Evolutionary conservation across 2,888 invertebrate genomes (phyloP), one percentile per base, ranked within the genome.

Genomic region (Drosophila setosimentum): DNA sequence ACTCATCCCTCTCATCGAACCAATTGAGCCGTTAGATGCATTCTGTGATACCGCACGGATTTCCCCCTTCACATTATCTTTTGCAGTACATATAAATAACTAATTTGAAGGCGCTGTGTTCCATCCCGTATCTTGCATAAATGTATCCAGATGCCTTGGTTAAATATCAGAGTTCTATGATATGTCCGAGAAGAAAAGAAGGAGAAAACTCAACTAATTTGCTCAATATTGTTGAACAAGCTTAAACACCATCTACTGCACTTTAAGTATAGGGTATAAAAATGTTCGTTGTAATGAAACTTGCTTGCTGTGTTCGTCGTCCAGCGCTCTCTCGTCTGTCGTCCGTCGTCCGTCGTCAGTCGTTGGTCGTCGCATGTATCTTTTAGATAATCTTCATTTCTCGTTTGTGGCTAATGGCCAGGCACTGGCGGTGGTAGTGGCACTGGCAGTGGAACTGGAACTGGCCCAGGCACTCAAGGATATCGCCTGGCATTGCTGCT

Each of bases 361-460:
- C 63, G 76, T 42, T 57, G 63, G 70, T 60, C 76, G 76, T 81
- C 80, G 84, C 82, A 83, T 85, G 87, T 87, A 87, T 87, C 87
- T 87, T 87, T 87, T 81, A 87, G 87, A 87, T 87, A 87, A 87
- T 87, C 87, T 87, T 87, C 87, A 87, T 87, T 87, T 87, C 87
- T 87, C 88, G 87, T 87, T 87, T 87, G 87, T 88, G 78, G 88
- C 88, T 87, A 87, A 87, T 87, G 87, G 87, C 86, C 86, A 87
- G 88, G 87, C 86, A 76, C 75, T 76, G 77, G 76, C 73, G 51
- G 45, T 48, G 63, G 63, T 63, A 45, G 35, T 32, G 66, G 60
- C 53, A 40, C 29, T 42, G 70, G 68, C 35, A 30, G 11, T 65
- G 45, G 54, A 35, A 68, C 59, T 72, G 66, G 64, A 68, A 84